Percentiles rank a stretch among this genome's conserved stretches.
Conservation (phyloP, 2,113 vertebrate genomes). For the Aldabrachelys gigantea region DNA sequence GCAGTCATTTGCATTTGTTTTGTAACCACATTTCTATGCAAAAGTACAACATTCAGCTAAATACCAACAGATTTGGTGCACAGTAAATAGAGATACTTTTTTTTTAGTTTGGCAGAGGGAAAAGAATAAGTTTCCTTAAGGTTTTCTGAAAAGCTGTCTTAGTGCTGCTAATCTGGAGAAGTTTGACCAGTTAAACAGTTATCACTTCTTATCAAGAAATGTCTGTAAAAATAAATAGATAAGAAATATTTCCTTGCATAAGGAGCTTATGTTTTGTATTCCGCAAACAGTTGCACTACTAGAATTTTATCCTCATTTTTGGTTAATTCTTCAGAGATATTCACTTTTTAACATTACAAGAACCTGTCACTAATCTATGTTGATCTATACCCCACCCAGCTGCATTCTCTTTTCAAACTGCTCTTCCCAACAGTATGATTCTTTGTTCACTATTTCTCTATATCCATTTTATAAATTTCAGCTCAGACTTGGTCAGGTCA, state of each 20-base stretch:
- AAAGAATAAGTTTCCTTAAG: constrained; percentile 55
- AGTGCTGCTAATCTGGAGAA: not conserved
- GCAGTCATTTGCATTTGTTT: constrained; percentile 65
- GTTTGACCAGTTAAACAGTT: not conserved
- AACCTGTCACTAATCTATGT: not conserved
- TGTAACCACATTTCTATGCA: constrained; percentile 63
- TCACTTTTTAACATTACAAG: not conserved
- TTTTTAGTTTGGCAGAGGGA: constrained; percentile 37
- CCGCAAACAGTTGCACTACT: not conserved
- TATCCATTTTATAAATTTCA: not conserved
- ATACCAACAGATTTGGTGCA: constrained; percentile 50
- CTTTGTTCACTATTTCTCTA: not conserved
- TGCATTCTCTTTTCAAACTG: not conserved
- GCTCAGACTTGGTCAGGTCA: not conserved
- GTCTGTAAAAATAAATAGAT: not conserved
- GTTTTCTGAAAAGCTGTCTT: constrained; percentile 4
- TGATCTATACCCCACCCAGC: not conserved
- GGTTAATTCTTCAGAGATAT: not conserved
- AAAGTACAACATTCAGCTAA: constrained; percentile 35
- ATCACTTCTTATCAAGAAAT: fast-evolving
- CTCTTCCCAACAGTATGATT: not conserved
- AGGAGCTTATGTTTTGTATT: not conserved
- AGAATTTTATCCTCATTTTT: not conserved
- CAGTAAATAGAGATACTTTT: constrained; percentile 49
- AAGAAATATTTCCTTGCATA: not conserved